These are phyloP conservation scores for Aphelinus atriplicis DNA, from an alignment of 1,140 invertebrate species.

Conservation along the genomic window DNA sequence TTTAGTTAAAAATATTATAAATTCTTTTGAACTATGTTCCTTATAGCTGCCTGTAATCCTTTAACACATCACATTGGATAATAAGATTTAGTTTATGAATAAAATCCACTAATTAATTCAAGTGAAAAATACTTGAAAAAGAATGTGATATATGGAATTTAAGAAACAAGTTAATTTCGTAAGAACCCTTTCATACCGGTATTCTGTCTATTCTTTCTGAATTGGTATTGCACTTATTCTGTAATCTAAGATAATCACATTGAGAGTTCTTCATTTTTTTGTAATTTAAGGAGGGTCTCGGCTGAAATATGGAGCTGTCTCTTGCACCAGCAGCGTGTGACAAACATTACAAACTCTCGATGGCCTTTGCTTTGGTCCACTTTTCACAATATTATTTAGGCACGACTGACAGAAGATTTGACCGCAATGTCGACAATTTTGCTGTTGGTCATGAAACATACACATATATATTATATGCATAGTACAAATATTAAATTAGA, in stretches of 20 bases:
- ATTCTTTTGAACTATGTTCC: neutral
- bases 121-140: no score
- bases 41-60: neutral
- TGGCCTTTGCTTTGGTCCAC: slow-evolving; percentile 85
- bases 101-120: no score
- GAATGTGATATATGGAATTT: neutral
- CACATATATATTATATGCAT: neutral
- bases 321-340: slow-evolving; percentile 93
- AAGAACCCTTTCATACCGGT: neutral
- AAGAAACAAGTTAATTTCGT: neutral
- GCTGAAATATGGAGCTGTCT: slow-evolving; percentile 95
- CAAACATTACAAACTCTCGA: slow-evolving; percentile 96
- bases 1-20: no score
- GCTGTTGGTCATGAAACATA: slow-evolving; percentile 66
- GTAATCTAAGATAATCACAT: slow-evolving; percentile 31
- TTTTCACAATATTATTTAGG: slow-evolving; percentile 81
- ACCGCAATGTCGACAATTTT: slow-evolving; percentile 95
- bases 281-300: slow-evolving; percentile 79
- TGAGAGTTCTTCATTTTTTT: neutral
- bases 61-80: no score
- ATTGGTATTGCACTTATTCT: slow-evolving; percentile 35
- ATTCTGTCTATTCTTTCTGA: no score
- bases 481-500: neutral
- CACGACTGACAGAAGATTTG: slow-evolving; percentile 93
- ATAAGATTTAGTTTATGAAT: no score